phyloP scores from a whole-genome alignment of 2,888 invertebrate species.

The Eristalinus aeneus region DNA sequence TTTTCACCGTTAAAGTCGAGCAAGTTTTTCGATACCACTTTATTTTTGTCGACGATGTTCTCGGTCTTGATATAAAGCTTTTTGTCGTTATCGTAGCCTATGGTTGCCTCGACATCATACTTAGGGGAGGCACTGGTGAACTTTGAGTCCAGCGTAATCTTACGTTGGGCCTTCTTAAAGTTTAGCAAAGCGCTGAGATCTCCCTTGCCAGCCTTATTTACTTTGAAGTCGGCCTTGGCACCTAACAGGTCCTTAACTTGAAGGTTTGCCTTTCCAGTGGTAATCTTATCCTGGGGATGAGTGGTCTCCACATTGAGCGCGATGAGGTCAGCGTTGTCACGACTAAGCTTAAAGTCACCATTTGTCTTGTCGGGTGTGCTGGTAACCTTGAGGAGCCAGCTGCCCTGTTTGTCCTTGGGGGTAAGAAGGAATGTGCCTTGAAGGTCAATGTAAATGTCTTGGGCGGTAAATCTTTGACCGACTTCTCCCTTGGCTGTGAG shows the following conservation, averaged over 20 bases:
- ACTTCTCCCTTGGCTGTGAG: constrained; percentile 77
- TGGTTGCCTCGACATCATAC: constrained; percentile 84
- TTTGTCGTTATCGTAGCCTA: constrained; percentile 86
- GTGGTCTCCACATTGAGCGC: constrained; percentile 75
- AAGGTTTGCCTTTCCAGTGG: constrained; percentile 82
- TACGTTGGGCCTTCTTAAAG: constrained; percentile 82
- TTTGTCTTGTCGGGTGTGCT: constrained; percentile 79
- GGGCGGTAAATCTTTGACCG: constrained; percentile 75
- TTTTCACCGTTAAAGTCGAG: constrained; percentile 82
- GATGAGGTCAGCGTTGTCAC: constrained; percentile 75
- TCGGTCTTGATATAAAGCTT: constrained; percentile 85
- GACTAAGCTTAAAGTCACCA: constrained; percentile 77
- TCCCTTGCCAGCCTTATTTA: constrained; percentile 85
- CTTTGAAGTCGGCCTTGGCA: constrained; percentile 84
- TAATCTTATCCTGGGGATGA: constrained; percentile 78
- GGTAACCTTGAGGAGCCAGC: constrained; percentile 75
- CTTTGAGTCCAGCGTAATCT: constrained; percentile 84
- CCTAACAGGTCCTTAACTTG: constrained; percentile 83
- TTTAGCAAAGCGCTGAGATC: constrained; percentile 80
- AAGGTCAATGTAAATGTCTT: constrained; percentile 77
- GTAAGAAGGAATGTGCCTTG: constrained; percentile 75
- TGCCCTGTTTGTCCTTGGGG: constrained; percentile 75
- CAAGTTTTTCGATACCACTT: constrained; percentile 84
- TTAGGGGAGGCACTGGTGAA: constrained; percentile 84
- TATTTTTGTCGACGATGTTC: constrained; percentile 82